Conservation (phyloP, 1,140 invertebrate species). For the Wiebesia pumilae region DNA sequence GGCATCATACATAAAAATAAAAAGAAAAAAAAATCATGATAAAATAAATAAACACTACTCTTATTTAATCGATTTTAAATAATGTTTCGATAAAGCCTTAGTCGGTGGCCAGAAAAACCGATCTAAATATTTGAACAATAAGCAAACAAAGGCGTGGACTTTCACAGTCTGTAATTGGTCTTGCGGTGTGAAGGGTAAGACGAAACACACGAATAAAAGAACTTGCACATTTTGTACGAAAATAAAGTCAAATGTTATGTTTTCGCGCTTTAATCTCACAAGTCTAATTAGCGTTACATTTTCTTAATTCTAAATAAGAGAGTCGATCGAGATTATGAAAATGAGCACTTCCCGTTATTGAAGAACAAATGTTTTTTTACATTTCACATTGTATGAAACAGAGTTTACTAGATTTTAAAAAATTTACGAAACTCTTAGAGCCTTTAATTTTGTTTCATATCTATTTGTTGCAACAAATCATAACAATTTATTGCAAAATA, state of each 20-base stretch:
- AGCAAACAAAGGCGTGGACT: constrained; percentile 10
- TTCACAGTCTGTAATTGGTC: not conserved
- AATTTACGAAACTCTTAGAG: not conserved
- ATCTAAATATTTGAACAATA: constrained; percentile 36
- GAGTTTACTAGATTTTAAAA: not conserved
- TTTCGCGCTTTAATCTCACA: constrained; percentile 7
- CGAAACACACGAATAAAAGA: constrained; percentile 21
- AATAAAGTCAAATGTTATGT: constrained; percentile 18
- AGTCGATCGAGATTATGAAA: not conserved
- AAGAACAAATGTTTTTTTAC: not conserved
- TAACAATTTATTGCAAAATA: no score
- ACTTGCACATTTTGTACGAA: constrained; percentile 45
- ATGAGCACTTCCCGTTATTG: not conserved
- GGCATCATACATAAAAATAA: constrained; percentile 27
- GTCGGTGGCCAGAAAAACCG: constrained; percentile 28
- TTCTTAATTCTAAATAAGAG: not conserved
- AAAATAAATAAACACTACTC: constrained; percentile 6
- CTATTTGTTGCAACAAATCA: no score
- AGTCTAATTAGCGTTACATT: constrained; percentile 42
- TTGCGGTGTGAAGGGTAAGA: not conserved
- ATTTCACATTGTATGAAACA: not conserved
- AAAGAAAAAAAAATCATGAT: not conserved
- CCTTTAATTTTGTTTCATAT: not conserved
- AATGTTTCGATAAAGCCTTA: constrained; percentile 26
- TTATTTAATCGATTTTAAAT: constrained; percentile 10